Percentiles rank a stretch among this genome's conserved stretches.
These are phyloP conservation scores for Rhombomys opimus DNA, from an alignment of 2,113 vertebrate genomes.

Conservation along the genomic window DNA sequence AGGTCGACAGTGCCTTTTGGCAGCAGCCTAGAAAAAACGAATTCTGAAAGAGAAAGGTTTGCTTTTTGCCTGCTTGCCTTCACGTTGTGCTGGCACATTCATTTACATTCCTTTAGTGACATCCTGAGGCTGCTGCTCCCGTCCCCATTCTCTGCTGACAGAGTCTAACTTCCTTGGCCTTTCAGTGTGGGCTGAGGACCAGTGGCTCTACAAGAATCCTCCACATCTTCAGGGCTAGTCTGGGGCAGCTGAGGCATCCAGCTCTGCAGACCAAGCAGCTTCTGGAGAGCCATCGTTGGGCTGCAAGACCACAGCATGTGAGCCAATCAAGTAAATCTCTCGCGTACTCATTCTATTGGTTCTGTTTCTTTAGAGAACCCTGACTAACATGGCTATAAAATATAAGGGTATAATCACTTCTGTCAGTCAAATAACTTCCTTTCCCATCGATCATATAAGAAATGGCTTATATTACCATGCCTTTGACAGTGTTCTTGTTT, in stretches of 20 bases:
- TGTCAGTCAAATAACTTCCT: neutral
- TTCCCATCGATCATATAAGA: neutral
- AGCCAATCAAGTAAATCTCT: neutral
- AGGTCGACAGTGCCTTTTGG: neutral
- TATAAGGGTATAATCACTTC: slow-evolving; percentile 11
- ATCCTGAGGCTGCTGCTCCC: neutral
- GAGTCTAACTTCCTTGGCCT: neutral
- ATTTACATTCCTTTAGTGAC: neutral
- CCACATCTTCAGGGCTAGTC: neutral
- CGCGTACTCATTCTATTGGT: neutral
- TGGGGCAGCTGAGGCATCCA: neutral
- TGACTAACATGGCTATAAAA: neutral
- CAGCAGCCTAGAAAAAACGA: neutral
- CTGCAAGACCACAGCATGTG: neutral
- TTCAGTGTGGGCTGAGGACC: neutral
- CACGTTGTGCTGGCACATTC: neutral
- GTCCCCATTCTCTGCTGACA: neutral
- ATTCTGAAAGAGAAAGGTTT: neutral
- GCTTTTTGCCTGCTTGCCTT: neutral
- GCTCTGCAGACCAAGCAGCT: neutral
- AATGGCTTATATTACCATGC: neutral
- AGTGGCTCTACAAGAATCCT: neutral
- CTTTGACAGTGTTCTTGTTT: neutral
- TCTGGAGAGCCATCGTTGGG: neutral
- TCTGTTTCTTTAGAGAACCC: neutral